Evolutionary conservation across 1,140 invertebrate species (phyloP).

Genomic region (Campoletis sonorensis): DNA sequence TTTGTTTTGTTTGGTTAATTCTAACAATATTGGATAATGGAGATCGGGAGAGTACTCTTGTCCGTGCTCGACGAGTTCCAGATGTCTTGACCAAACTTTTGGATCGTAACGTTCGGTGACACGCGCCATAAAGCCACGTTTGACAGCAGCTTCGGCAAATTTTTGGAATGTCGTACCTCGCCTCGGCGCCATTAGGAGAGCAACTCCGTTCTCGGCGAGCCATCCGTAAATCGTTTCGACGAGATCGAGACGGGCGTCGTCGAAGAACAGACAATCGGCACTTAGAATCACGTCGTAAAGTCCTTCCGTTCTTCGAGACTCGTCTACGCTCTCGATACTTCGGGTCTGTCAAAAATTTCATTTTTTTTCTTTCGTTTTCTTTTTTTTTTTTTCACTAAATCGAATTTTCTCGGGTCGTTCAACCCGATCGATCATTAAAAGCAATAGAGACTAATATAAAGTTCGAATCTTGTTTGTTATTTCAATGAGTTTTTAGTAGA

Average conservation of each 20-base stretch:
- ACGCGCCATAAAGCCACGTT: conserved; percentile 79
- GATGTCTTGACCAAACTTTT: conserved; percentile 82
- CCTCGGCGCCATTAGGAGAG: conserved; percentile 86
- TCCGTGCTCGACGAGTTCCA: conserved; percentile 78
- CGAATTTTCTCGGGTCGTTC: background rate
- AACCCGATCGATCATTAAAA: background rate
- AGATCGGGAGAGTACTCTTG: conserved; percentile 82
- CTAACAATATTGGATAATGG: conserved; percentile 82
- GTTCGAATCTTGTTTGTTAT: background rate
- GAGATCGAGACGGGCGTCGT: conserved; percentile 84
- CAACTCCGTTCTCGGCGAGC: conserved; percentile 81
- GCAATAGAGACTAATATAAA: background rate
- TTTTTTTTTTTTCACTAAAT: background rate
- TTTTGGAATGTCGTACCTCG: conserved; percentile 84
- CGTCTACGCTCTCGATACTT: conserved; percentile 60
- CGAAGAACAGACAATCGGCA: conserved; percentile 91
- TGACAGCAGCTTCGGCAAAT: conserved; percentile 81
- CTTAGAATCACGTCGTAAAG: conserved; percentile 85
- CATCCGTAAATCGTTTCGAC: conserved; percentile 83
- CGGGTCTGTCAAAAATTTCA: conserved; percentile 62
- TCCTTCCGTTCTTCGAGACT: conserved; percentile 57
- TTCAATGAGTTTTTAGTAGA: background rate
- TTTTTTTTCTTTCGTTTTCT: conserved; percentile 23
- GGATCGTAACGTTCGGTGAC: conserved; percentile 80
- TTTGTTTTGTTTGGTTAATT: conserved; percentile 73